phyloP scores from a whole-genome alignment of 2,888 invertebrate species.

The Nycteola revayana region DNA sequence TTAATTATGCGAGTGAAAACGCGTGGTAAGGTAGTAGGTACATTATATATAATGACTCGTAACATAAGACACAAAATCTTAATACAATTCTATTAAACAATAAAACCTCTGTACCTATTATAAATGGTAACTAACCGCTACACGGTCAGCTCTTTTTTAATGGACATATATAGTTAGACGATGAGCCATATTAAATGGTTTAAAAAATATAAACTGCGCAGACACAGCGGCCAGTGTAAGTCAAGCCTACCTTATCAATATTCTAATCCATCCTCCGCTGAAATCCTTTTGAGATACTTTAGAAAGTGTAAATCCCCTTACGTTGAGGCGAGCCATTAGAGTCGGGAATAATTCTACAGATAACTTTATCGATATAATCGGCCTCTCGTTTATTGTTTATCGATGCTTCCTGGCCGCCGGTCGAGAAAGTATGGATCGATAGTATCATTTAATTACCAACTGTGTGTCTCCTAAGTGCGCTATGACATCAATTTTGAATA shows the following conservation, averaged over 20 bases:
- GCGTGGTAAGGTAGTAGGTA: no score
- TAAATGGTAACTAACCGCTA: no score
- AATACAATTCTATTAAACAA: no score
- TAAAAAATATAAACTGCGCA: no score
- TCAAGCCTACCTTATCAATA: conserved; percentile 53
- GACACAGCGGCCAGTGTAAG: conserved; percentile 21
- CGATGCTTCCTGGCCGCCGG: conserved; percentile 55
- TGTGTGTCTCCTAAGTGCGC: conserved; percentile 66
- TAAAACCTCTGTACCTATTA: no score
- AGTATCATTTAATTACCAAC: conserved; percentile 69
- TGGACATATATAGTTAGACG: no score
- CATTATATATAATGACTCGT: no score
- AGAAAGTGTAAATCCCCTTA: conserved; percentile 78
- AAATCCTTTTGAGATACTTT: conserved; percentile 66
- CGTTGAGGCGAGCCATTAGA: conserved; percentile 71
- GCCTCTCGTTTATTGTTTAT: conserved; percentile 76
- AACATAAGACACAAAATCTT: no score
- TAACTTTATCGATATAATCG: conserved; percentile 76
- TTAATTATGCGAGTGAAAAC: no score
- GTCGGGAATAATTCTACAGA: conserved; percentile 61
- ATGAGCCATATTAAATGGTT: no score
- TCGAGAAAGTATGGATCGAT: conserved; percentile 63
- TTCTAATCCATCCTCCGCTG: conserved; percentile 67
- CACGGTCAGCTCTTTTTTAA: no score
- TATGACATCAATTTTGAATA: conserved; percentile 60